Evolutionary conservation across 2,888 invertebrate species (phyloP), one percentile per base, ranked within the genome.

Genomic region (Chydorus sphaericus): DNA sequence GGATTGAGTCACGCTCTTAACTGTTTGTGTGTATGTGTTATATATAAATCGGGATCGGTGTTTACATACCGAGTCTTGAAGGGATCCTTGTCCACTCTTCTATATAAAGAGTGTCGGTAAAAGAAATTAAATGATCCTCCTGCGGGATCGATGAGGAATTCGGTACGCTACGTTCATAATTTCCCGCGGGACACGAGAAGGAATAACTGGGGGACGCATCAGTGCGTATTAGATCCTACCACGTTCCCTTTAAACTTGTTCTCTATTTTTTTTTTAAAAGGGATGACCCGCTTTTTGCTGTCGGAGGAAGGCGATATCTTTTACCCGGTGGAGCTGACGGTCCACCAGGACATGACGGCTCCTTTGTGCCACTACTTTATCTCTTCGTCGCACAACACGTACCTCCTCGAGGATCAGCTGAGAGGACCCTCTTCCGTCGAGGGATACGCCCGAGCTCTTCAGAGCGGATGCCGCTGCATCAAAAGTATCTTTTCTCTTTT

Each of bases 311-410:
- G 75, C 66, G 70, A 72, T 62, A 67, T 76, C 44, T 76, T 76
- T 64, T 73, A 75, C 60, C 68, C 70, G 8, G 67, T 66, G 8
- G 73, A 74, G 59, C 60, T 66, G 16, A 51, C 54, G 11, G 63
- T 64, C 18, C 59, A 57, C 31, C 74, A 76, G 62, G 75, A 76
- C 62, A 77, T 77, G 76, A 67, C 66, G n/a, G 72, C 72, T 57
- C 75, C 75, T 14, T 65, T 75, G 18, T 66, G 69, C 51, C 71
- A 75, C 62, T 75, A 76, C 63, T 75, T 72, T 64, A 70, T 75
- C 48, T 71, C 74, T 30, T 67, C 73, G 53, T 74, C 73, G 29
- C 71, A 75, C 63, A 75, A 75, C 64, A 75, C 74, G 65, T 74
- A 72, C 63, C 65, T 74, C 49, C 67, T 75, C 55, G 75, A 75